A percentile compares a stretch with the other conserved stretches of the same genome.
Conservation (phyloP, 2,797 vertebrate species). For the Streptopelia turtur region DNA sequence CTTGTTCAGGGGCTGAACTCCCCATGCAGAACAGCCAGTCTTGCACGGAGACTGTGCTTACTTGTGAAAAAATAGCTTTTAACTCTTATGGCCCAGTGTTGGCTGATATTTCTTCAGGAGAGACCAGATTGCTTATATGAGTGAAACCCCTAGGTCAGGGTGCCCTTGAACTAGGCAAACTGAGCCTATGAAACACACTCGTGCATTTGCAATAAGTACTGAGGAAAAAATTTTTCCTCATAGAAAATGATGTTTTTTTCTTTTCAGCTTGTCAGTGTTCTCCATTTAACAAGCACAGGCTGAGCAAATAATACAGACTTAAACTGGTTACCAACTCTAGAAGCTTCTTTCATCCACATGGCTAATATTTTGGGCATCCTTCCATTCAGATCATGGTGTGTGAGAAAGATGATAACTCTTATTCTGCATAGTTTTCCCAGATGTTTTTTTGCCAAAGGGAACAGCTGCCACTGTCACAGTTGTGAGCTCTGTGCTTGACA, state of each 20-base stretch:
- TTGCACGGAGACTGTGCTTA: neutral
- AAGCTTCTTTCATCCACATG: constrained; percentile 22
- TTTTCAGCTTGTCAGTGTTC: neutral
- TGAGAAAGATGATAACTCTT: constrained; percentile 53
- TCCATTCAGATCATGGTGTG: constrained; percentile 37
- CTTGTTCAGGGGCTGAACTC: neutral
- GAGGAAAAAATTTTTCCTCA: neutral
- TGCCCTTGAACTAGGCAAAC: neutral
- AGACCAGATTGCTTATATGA: neutral
- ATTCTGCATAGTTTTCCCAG: constrained; percentile 60
- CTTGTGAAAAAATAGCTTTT: neutral
- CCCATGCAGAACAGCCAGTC: too few relatives aligned
- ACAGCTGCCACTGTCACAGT: constrained; percentile 74
- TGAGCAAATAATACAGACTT: neutral
- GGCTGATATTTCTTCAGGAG: neutral
- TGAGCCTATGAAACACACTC: neutral
- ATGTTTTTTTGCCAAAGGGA: constrained; percentile 69
- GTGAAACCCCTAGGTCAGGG: neutral
- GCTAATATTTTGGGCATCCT: constrained; percentile 52
- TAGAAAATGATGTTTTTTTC: neutral
- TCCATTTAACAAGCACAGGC: constrained; percentile 14
- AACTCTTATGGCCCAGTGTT: neutral
- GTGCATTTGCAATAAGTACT: neutral
- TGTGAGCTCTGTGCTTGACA: constrained; percentile 56
- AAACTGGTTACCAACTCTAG: constrained; percentile 22